These are phyloP conservation scores for Molossus alvarezi DNA, from an alignment of 2,797 vertebrate species.

Conservation along the genomic window DNA sequence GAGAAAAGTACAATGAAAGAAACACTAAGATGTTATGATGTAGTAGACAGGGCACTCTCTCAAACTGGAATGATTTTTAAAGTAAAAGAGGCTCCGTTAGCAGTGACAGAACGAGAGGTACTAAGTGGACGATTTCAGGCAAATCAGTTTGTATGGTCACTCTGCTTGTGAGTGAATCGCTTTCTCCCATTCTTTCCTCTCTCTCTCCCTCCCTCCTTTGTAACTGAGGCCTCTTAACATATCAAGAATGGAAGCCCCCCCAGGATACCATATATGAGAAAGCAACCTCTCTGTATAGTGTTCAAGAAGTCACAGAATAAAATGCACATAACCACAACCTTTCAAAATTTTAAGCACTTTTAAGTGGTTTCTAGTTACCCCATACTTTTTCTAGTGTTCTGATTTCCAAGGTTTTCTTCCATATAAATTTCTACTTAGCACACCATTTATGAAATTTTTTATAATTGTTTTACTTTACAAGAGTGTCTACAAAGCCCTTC, in stretches of 20 bases:
- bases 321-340: neutral
- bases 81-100: neutral
- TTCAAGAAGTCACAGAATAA: conserved; percentile 23
- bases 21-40: neutral
- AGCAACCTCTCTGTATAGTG: neutral
- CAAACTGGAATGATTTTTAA: conserved; percentile 16
- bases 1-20: neutral
- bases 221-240: neutral
- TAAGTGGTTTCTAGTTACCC: neutral
- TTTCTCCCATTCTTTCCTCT: neutral
- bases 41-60: neutral
- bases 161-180: neutral
- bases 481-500: neutral
- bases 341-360: conserved; percentile 44
- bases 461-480: conserved; percentile 18
- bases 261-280: neutral
- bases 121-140: neutral
- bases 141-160: neutral
- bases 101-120: neutral
- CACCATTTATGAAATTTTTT: conserved; percentile 6
- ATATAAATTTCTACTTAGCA: conserved; percentile 17
- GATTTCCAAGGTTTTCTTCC: neutral
- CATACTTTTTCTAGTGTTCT: conserved; percentile 61
- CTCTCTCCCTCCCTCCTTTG: neutral
- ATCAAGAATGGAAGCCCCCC: neutral